Base-by-base conservation (phyloP, 2,797 vertebrate genomes). In the Nyctibius grandis region DNA sequence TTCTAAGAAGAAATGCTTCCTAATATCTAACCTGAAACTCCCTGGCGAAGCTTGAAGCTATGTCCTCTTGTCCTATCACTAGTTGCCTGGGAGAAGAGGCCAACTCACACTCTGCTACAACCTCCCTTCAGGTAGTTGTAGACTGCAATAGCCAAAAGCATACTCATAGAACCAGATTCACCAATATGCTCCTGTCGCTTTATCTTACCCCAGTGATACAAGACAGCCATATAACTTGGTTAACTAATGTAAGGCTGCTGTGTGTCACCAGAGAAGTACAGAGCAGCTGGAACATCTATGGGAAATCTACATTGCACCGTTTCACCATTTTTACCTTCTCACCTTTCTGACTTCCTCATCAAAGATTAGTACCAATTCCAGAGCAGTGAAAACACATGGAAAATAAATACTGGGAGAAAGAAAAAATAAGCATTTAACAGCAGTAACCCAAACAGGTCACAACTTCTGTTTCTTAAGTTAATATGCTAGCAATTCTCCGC, bases 171-270 rank as follows among this genome's bases (percentile, higher is more conserved):
- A 86, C 38, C 26, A 78, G 45, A 81, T 54, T 76, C 63, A 84
- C 18, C 15, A 65, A 11, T 53, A 33, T 67, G 31, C 7, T 86
- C 40, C 61, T 81, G 87, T 47, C 54, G 34, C n/a, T 92, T 92
- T 91, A 38, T 63, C 14, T 68, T 85, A 89, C 54, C 48, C 42
- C 18, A 20, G 57, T 73, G 73, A 90, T 50, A 85, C 26, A 78
- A 88, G 65, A 78, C 65, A 91, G 53, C 51, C 69, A 88, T 91
- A 93, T 96, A 96, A 91, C 36, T 75, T 83, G 82, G 80, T 88
- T 81, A 94, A 91, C 42, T 75, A 78, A 95, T 48, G 34, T 88
- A 85, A 83, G 36, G 73, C 54, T 95, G 79, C 63, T 90, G 57
- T 81, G 33, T 90, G 44, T 88, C 80, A 91, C 61, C 77, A 90